Base-by-base conservation (phyloP, 2,888 invertebrate genomes). In the Phengaris alcon region DNA sequence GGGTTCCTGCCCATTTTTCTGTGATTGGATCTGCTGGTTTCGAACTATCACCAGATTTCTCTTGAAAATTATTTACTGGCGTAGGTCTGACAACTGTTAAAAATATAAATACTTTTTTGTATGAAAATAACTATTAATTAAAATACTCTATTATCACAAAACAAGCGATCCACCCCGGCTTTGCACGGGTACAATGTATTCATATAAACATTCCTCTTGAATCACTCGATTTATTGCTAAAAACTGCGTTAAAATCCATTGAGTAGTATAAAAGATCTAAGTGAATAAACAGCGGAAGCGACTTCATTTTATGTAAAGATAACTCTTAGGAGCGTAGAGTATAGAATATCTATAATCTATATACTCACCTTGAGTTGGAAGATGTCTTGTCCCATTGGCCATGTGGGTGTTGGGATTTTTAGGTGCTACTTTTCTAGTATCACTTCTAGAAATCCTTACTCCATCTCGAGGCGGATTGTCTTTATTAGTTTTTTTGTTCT, bases 1-100 rank as follows among this genome's bases (percentile, higher is more conserved):
- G 85, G 8, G 96, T 95, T 0, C 95, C 95, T n/a, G 95, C 95
- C 96, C 96, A 96, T 83, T 95, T 94, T 80, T 96, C 96, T 77
- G 94, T 94, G 0, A 91, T 91, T 0, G 91, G 93, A 74, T 93
- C 91, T 3, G 83, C 69, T 69, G 85, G 89, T 80, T 93, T 93
- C 13, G 79, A 77, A 75, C 86, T 86, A 57, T 92, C 91, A 59
- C 80, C 77, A 15, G 92, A 81, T 69, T 80, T 78, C 59, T 84
- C 83, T 82, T 84, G 83, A 75, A 90, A 88, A 54, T 82, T 81
- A 72, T 80, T 83, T 2, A 85, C 83, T 79, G 86, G 89, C 70
- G 87, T 90, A 12, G 93, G 93, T 82, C 85, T 88, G 68, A 93
- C 92, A 74, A 92, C 94, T 93, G 84, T 51, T 77, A 78, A 74